Percentiles rank a stretch among this genome's conserved stretches.
Evolutionary conservation across 2,797 vertebrate genomes (phyloP).

Genomic region (Taenioides sp.): DNA sequence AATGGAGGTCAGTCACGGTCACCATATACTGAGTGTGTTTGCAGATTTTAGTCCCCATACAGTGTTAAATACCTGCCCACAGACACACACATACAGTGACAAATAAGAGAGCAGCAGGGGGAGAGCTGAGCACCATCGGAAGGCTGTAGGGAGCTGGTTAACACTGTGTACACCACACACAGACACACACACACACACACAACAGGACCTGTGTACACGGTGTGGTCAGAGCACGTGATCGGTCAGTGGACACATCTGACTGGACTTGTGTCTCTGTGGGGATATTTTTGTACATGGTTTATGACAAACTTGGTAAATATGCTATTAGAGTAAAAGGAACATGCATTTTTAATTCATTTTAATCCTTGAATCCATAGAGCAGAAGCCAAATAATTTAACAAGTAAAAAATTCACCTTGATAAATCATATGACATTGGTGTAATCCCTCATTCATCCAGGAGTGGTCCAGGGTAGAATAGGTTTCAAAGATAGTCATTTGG

Average conservation of each 20-base stretch:
- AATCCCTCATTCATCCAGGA: too few relatives aligned
- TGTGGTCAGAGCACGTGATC: background rate
- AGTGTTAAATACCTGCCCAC: background rate
- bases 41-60: too few relatives aligned
- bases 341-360: background rate
- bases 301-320: too few relatives aligned
- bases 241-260: background rate
- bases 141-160: slow-evolving; percentile 54
- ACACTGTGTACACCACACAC: slow-evolving; percentile 35
- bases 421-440: too few relatives aligned
- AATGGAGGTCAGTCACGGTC: too few relatives aligned
- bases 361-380: background rate
- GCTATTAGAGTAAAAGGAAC: too few relatives aligned
- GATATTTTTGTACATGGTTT: background rate
- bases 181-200: slow-evolving; percentile 26
- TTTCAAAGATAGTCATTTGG: too few relatives aligned
- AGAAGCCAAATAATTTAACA: background rate
- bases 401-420: too few relatives aligned
- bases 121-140: slow-evolving; percentile 50
- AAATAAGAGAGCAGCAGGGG: slow-evolving; percentile 27
- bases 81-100: slow-evolving; percentile 3
- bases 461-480: too few relatives aligned
- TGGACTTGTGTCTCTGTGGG: background rate
- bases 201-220: slow-evolving; percentile 14
- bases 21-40: too few relatives aligned